Percentiles rank a stretch among this genome's conserved stretches.
Conservation (phyloP, 2,797 vertebrate genomes). For the Falco naumanni region DNA sequence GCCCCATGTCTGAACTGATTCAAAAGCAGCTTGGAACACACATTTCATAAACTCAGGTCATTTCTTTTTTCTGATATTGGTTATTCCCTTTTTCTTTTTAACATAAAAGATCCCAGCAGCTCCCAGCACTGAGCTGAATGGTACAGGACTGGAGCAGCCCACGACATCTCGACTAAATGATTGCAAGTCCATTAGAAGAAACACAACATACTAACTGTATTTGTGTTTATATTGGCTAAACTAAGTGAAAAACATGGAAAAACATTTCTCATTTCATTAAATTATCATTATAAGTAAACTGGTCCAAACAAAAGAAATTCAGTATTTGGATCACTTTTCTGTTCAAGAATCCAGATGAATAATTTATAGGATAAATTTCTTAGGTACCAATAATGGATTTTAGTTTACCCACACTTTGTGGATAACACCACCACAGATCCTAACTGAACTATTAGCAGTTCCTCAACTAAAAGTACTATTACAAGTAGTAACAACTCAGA, state of each 20-base stretch:
- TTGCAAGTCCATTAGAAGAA: background rate
- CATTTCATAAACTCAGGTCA: constrained; percentile 35
- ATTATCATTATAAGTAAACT: background rate
- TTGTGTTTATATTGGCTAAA: background rate
- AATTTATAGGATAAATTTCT: background rate
- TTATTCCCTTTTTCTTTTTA: background rate
- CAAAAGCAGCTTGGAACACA: constrained; percentile 21
- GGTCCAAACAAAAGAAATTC: background rate
- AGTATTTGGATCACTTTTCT: background rate
- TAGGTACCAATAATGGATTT: background rate
- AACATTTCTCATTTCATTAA: background rate
- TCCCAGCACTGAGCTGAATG: background rate
- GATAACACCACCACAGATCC: background rate
- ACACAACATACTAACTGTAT: background rate
- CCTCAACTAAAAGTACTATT: background rate
- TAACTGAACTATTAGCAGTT: background rate
- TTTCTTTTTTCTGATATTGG: background rate
- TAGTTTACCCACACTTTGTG: background rate
- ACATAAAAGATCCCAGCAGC: background rate
- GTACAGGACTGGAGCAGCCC: background rate
- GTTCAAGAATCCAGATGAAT: background rate
- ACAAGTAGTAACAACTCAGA: rapidly evolving
- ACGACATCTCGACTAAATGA: background rate
- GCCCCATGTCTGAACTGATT: background rate
- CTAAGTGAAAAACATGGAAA: background rate